phyloP scores from a whole-genome alignment of 35 echinoderm and acorn worm genomes.

The Lytechinus variegatus region DNA sequence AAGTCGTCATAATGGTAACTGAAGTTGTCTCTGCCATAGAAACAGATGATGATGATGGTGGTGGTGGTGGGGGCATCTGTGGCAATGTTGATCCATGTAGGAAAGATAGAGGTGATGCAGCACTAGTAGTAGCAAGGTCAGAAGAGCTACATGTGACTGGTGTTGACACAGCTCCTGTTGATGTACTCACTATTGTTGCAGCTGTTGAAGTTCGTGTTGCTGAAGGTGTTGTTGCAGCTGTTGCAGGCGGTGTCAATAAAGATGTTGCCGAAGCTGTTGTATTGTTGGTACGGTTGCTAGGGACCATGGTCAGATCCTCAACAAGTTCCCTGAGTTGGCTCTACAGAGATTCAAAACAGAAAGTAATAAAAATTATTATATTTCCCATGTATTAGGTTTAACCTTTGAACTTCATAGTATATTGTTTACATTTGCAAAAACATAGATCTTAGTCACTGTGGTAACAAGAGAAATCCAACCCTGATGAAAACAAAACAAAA shows the following conservation, averaged over 20 bases:
- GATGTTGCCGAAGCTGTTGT: conserved; percentile 11
- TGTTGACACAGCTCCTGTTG: background rate
- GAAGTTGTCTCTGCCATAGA: background rate
- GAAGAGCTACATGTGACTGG: background rate
- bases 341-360: background rate
- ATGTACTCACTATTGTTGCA: background rate
- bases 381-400: background rate
- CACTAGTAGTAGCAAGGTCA: background rate
- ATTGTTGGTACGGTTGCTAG: background rate
- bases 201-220: background rate
- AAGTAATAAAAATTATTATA: background rate
- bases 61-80: background rate
- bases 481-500: no score
- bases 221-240: background rate
- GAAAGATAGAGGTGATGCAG: background rate
- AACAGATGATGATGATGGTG: background rate
- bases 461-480: no score
- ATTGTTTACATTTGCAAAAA: no score
- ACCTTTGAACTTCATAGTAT: no score
- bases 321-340: conserved; percentile 53
- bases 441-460: no score
- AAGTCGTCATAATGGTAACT: background rate
- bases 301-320: background rate
- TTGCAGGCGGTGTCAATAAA: background rate
- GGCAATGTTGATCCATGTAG: background rate